phyloP scores from a whole-genome alignment of 2,113 vertebrate species.

The Tragelaphus buxtoni region DNA sequence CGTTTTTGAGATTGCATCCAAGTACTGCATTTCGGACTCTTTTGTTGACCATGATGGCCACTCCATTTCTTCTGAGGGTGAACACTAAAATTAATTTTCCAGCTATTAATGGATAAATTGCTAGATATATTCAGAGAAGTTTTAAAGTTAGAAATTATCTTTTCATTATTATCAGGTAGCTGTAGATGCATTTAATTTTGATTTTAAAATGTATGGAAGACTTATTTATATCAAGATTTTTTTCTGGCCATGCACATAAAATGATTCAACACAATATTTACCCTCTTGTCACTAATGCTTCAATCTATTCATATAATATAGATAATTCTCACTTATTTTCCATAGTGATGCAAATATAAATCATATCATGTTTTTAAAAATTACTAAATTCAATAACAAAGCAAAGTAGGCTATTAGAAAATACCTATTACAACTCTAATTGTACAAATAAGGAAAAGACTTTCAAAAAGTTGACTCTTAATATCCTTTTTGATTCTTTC shows the following conservation, averaged over 20 bases:
- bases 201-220: background rate
- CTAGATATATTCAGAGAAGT: background rate
- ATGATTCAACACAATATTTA: background rate
- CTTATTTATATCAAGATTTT: background rate
- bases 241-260: background rate
- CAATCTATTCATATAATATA: background rate
- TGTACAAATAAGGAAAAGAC: background rate
- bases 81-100: background rate
- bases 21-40: too few relatives aligned
- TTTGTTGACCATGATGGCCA: too few relatives aligned
- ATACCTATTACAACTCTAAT: background rate
- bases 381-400: background rate
- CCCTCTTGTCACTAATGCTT: background rate
- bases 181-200: background rate
- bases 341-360: background rate
- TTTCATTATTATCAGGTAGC: background rate
- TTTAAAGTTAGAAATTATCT: background rate
- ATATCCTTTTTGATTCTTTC: background rate
- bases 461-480: background rate
- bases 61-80: too few relatives aligned
- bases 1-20: too few relatives aligned
- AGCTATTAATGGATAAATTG: background rate
- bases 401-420: background rate
- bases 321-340: background rate
- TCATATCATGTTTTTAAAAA: background rate